Conservation (phyloP, 2,888 invertebrate species). For the Drosophila cognata region DNA sequence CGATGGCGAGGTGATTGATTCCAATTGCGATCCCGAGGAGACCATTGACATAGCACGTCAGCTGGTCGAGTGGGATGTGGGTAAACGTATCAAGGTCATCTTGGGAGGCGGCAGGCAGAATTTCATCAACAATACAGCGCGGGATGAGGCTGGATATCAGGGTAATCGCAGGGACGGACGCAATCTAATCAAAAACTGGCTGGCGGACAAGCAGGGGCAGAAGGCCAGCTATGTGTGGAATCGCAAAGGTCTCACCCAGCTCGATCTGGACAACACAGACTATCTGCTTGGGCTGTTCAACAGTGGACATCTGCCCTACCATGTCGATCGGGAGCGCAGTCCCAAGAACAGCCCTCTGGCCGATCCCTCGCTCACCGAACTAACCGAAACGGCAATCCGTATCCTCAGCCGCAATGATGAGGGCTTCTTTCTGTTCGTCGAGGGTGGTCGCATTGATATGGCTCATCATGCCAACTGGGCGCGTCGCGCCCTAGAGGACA, state of each 20-base stretch:
- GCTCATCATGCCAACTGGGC: slow-evolving; percentile 89
- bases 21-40: slow-evolving; percentile 83
- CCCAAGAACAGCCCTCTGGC: slow-evolving; percentile 80
- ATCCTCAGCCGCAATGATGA: slow-evolving; percentile 87
- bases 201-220: slow-evolving; percentile 72
- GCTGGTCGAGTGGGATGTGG: slow-evolving; percentile 88
- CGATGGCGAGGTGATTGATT: slow-evolving; percentile 87
- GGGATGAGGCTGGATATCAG: slow-evolving; percentile 86
- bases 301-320: slow-evolving; percentile 87
- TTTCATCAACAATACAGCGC: slow-evolving; percentile 80
- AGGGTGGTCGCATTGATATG: slow-evolving; percentile 86
- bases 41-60: slow-evolving; percentile 91
- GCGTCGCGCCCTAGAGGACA: slow-evolving; percentile 91
- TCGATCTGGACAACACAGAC: slow-evolving; percentile 86
- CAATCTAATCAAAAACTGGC: slow-evolving; percentile 90
- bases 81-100: slow-evolving; percentile 89
- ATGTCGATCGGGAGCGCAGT: slow-evolving; percentile 86
- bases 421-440: slow-evolving; percentile 91
- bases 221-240: slow-evolving; percentile 84
- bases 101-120: slow-evolving; percentile 83
- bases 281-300: slow-evolving; percentile 87
- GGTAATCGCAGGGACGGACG: slow-evolving; percentile 88
- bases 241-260: slow-evolving; percentile 74
- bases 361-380: slow-evolving; percentile 89
- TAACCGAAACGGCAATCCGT: slow-evolving; percentile 88